Evolutionary conservation across 2,797 vertebrate genomes (phyloP).

Genomic region (Peromyscus melanophrys): DNA sequence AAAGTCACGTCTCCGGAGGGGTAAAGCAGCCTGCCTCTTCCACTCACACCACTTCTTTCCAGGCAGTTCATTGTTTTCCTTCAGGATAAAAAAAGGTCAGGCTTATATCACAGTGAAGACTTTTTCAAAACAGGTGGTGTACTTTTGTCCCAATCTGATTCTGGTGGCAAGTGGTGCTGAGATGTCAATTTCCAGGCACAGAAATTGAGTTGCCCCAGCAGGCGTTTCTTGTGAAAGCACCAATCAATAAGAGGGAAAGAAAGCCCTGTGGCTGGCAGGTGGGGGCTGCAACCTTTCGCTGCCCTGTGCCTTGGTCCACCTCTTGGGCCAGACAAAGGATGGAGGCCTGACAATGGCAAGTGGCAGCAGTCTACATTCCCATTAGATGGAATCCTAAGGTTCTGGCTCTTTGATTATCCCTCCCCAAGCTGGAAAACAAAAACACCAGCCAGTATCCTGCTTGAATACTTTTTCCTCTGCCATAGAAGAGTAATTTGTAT

Average conservation of each 20-base stretch:
- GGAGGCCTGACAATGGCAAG: too few species aligned
- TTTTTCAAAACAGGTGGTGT: slow-evolving; percentile 8
- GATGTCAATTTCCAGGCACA: slow-evolving; percentile 58
- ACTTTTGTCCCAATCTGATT: slow-evolving; percentile 47
- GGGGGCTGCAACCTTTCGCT: background rate
- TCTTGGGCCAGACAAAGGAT: background rate
- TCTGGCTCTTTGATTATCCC: background rate
- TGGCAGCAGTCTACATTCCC: background rate
- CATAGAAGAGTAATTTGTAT: background rate
- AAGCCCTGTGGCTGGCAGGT: background rate
- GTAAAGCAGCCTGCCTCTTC: background rate
- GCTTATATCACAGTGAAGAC: background rate
- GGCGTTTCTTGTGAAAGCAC: slow-evolving; percentile 38
- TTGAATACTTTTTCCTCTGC: background rate
- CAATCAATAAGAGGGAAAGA: background rate
- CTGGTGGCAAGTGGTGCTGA: background rate
- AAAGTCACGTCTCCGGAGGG: background rate
- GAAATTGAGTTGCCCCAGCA: slow-evolving; percentile 27
- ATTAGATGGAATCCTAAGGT: background rate
- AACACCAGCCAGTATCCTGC: background rate
- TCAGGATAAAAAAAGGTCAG: slow-evolving; percentile 55
- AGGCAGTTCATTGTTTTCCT: background rate
- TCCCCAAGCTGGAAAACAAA: background rate
- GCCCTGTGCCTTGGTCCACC: too few species aligned
- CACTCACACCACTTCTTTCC: background rate